A percentile compares a stretch with the other conserved stretches of the same genome.
Evolutionary conservation across 2,113 vertebrate genomes (phyloP).

Genomic region (Xiphorhynchus elegans): DNA sequence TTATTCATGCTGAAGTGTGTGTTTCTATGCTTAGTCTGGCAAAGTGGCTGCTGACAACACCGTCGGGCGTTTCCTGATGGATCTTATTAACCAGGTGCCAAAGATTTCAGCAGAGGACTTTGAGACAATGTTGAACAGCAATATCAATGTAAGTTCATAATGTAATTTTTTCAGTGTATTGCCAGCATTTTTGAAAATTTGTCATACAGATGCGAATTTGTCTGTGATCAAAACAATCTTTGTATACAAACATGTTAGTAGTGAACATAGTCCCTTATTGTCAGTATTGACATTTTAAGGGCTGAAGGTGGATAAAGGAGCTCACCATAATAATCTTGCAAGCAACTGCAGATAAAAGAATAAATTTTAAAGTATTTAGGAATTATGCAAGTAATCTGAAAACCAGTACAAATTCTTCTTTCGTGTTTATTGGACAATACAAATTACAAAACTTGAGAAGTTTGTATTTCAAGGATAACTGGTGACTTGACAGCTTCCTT

Average conservation of each 20-base stretch:
- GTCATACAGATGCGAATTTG: neutral
- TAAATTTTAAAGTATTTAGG: neutral
- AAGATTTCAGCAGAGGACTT: slow-evolving; percentile 96
- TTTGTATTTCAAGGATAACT: neutral
- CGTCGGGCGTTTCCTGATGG: slow-evolving; percentile 94
- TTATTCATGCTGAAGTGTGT: neutral
- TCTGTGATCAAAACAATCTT: neutral
- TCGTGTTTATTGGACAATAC: neutral
- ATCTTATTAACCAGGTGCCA: slow-evolving; percentile 96
- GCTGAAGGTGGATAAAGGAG: neutral
- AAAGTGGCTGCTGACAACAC: slow-evolving; percentile 95
- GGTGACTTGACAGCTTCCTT: neutral
- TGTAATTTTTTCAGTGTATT: neutral
- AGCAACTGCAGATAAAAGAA: neutral
- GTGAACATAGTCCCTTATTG: neutral
- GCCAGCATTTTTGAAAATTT: neutral
- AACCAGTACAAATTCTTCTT: neutral
- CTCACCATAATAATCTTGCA: neutral
- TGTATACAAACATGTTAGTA: neutral
- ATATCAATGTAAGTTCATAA: slow-evolving; percentile 90
- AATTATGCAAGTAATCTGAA: slow-evolving; percentile 4
- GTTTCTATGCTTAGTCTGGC: slow-evolving; percentile 82
- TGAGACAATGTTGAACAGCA: slow-evolving; percentile 98
- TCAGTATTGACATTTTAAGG: neutral
- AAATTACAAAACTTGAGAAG: neutral